Conservation (phyloP, 1,140 invertebrate genomes). For the Monochamus saltuarius region DNA sequence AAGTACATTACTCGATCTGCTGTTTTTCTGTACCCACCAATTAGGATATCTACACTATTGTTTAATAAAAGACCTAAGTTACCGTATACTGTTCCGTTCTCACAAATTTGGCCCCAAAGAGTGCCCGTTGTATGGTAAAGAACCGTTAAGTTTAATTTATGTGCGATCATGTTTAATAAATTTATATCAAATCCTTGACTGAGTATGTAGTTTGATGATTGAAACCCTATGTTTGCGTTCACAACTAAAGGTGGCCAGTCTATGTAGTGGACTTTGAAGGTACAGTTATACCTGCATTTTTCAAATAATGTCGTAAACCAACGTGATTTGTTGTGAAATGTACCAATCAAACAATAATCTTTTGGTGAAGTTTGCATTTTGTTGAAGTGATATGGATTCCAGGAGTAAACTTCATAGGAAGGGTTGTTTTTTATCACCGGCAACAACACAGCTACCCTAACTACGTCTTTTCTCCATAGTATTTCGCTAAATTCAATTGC, state of each 20-base stretch:
- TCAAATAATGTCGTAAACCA: conserved; percentile 5
- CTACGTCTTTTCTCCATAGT: conserved; percentile 26
- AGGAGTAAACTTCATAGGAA: conserved; percentile 32
- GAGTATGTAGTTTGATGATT: not conserved
- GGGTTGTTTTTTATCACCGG: conserved; percentile 8
- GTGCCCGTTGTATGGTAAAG: conserved; percentile 1
- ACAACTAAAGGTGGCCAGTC: conserved; percentile 13
- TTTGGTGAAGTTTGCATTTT: conserved; percentile 16
- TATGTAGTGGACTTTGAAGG: conserved; percentile 5
- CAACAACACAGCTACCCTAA: conserved; percentile 30
- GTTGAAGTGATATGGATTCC: conserved; percentile 33
- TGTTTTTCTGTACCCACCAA: conserved; percentile 8
- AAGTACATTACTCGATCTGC: not conserved
- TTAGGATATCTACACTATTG: not conserved
- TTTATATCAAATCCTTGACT: conserved; percentile 6
- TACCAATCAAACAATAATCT: conserved; percentile 10
- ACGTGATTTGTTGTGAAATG: not conserved
- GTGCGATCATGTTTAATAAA: conserved; percentile 14
- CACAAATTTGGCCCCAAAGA: not conserved
- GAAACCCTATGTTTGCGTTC: not conserved
- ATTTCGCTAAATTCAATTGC: conserved; percentile 22
- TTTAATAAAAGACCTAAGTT: not conserved
- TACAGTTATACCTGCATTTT: conserved; percentile 4
- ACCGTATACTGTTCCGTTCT: conserved; percentile 2
- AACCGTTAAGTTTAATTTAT: conserved; percentile 4